These are phyloP conservation scores for Platanista minor DNA, from an alignment of 2,113 vertebrate species.

Conservation along the genomic window DNA sequence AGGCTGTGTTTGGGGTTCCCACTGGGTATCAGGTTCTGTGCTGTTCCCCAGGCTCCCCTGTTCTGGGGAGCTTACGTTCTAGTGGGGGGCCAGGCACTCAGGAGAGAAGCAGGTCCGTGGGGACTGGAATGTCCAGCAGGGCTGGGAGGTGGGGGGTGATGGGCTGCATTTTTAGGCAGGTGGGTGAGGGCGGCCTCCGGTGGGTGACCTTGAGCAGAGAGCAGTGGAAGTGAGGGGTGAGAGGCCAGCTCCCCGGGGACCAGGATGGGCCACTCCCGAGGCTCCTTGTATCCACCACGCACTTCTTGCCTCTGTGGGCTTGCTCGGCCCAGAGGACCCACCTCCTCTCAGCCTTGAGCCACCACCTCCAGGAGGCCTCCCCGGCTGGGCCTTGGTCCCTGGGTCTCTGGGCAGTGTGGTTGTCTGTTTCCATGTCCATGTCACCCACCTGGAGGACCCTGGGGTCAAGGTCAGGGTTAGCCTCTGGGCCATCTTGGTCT, in stretches of 20 bases:
- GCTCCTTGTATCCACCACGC: fast-evolving
- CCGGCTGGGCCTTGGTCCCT: no score
- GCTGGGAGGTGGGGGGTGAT: not conserved
- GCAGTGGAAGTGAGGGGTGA: not conserved
- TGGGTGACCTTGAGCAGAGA: not conserved
- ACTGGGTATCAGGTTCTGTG: not conserved
- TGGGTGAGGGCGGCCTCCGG: not conserved
- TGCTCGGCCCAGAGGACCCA: not conserved
- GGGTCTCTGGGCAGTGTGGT: not conserved
- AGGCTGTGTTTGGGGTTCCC: no score
- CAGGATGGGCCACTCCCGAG: fast-evolving
- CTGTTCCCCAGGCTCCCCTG: no score
- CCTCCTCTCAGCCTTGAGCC: not conserved
- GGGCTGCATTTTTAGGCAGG: not conserved
- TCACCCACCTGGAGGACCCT: not conserved
- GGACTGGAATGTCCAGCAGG: no score
- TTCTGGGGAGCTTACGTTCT: not conserved
- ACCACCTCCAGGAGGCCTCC: not conserved
- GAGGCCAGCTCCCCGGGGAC: not conserved
- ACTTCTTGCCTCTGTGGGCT: fast-evolving
- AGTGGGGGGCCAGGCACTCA: fast-evolving
- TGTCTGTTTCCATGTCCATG: not conserved
- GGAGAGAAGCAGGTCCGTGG: not conserved
- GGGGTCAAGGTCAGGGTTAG: not conserved
- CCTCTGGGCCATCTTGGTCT: not conserved